phyloP scores from a whole-genome alignment of 2,888 invertebrate genomes.

The Aleiodes leptofemur region DNA sequence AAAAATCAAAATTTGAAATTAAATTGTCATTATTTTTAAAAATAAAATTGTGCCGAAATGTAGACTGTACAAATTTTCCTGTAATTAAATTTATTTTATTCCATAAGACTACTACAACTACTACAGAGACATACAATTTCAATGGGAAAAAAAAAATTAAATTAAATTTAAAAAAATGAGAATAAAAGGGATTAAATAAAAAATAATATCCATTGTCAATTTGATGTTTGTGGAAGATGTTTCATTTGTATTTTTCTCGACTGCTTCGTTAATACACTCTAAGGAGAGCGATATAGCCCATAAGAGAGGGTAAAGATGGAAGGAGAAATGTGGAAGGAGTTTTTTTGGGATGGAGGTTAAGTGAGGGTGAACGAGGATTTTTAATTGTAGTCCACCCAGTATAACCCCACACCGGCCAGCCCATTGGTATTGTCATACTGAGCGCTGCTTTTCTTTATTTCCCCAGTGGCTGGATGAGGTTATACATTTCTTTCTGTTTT shows the following conservation, averaged over 20 bases:
- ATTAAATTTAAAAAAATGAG: background rate
- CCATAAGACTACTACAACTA: background rate
- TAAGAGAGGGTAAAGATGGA: conserved; percentile 7
- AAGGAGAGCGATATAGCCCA: conserved; percentile 56
- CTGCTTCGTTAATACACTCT: conserved; percentile 67
- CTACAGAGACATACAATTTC: background rate
- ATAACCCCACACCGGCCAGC: conserved; percentile 66
- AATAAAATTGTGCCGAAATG: no score
- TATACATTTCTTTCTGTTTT: conserved; percentile 72
- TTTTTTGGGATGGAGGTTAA: conserved; percentile 61
- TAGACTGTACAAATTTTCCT: no score
- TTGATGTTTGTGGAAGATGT: conserved; percentile 62
- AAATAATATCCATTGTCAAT: conserved; percentile 50
- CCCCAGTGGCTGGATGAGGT: conserved; percentile 75
- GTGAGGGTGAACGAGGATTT: conserved; percentile 70
- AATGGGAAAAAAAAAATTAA: background rate
- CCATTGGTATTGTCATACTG: conserved; percentile 71
- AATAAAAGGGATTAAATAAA: conserved; percentile 53
- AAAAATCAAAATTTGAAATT: no score
- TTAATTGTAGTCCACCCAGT: conserved; percentile 72
- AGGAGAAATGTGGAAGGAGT: background rate
- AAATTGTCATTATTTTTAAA: no score
- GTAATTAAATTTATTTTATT: background rate
- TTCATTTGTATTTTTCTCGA: conserved; percentile 54
- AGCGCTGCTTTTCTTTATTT: conserved; percentile 74